Evolutionary conservation across 2,888 invertebrate species (phyloP).

Genomic region (Dyspetes luteomarginatus): DNA sequence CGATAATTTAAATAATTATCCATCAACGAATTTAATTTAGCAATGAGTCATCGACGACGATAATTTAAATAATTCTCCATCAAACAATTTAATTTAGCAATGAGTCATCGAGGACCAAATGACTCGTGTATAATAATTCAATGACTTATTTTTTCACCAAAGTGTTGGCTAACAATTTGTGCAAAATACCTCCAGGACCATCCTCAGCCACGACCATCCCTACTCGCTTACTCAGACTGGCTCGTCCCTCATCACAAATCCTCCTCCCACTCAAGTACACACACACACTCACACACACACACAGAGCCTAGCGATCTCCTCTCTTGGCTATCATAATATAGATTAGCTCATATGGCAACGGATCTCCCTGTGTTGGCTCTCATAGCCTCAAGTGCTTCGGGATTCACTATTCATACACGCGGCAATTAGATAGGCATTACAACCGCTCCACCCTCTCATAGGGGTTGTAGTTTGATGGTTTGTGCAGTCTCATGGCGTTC

Average conservation of each 20-base stretch:
- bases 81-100: background rate
- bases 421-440: slow-evolving; percentile 84
- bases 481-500: background rate
- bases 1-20: background rate
- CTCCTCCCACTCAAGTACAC: too few species aligned
- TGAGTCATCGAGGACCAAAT: background rate
- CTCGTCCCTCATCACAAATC: slow-evolving; percentile 7
- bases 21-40: too few species aligned
- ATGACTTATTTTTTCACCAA: background rate
- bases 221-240: background rate
- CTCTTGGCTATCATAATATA: slow-evolving; percentile 82
- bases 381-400: slow-evolving; percentile 83
- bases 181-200: slow-evolving; percentile 27
- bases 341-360: slow-evolving; percentile 82
- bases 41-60: too few species aligned
- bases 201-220: too few species aligned
- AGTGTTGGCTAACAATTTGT: slow-evolving; percentile 25
- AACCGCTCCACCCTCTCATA: slow-evolving; percentile 60
- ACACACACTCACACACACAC: background rate
- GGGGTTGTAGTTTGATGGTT: background rate
- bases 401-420: slow-evolving; percentile 84
- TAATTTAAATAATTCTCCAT: background rate
- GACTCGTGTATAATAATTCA: slow-evolving; percentile 21
- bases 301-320: background rate
- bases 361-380: slow-evolving; percentile 81